These are phyloP conservation scores for Athene cunicularia DNA, from an alignment of 2,113 vertebrate genomes.

Conservation along the genomic window DNA sequence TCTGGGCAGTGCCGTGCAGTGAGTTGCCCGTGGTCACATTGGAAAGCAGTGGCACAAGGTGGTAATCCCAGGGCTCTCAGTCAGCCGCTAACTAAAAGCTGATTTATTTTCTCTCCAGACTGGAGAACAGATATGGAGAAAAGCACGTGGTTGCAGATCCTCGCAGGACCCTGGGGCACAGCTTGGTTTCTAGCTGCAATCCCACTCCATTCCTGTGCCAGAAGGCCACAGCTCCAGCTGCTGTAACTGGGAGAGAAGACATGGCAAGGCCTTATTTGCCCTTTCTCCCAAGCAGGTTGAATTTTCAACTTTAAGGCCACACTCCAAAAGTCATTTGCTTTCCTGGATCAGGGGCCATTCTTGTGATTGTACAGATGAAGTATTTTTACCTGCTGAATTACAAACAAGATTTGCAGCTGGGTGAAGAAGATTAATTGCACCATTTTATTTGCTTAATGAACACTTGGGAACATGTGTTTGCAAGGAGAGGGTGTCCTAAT, in stretches of 20 bases:
- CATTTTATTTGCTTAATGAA: not conserved
- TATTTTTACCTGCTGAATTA: slow-evolving; percentile 1
- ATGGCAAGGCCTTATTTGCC: not conserved
- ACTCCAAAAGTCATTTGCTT: not conserved
- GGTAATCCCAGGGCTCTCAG: not conserved
- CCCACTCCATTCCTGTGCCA: not conserved
- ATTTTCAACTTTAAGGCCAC: not conserved
- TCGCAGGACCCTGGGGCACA: not conserved
- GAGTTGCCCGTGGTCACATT: not conserved
- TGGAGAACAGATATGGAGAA: not conserved
- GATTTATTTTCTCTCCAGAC: not conserved
- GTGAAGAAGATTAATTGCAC: not conserved
- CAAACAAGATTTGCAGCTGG: not conserved
- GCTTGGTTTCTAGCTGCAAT: not conserved
- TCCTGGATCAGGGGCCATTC: not conserved
- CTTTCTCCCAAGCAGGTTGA: not conserved
- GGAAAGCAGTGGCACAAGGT: not conserved
- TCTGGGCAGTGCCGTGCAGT: not conserved
- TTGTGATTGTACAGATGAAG: not conserved
- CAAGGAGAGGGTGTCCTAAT: not conserved
- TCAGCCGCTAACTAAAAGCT: not conserved
- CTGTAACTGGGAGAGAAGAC: not conserved
- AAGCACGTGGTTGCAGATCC: not conserved
- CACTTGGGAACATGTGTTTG: not conserved
- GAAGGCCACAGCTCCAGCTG: not conserved